Evolutionary conservation across 1,140 invertebrate species (phyloP).

Genomic region (Acyrthosiphon pisum): DNA sequence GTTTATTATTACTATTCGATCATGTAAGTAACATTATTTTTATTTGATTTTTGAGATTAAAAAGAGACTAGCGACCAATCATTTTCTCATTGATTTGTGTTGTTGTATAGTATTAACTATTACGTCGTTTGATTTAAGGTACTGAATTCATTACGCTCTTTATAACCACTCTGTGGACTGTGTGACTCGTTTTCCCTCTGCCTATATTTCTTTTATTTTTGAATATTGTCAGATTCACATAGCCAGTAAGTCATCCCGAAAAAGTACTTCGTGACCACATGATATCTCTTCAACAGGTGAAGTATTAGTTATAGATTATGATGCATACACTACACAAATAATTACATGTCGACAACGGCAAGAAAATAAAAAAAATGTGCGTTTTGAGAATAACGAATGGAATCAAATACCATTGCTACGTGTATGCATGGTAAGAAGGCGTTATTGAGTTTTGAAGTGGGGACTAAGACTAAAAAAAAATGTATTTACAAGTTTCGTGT

Average conservation of each 20-base stretch:
- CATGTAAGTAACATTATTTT: slow-evolving; percentile 9
- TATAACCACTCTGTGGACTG: background rate
- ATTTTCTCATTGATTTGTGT: slow-evolving; percentile 18
- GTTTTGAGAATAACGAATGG: background rate
- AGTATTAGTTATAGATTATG: background rate
- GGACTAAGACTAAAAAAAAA: background rate
- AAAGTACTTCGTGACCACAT: background rate
- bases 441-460: background rate
- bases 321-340: background rate
- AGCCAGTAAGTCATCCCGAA: background rate
- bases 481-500: background rate
- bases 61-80: background rate
- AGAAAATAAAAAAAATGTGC: background rate
- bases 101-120: background rate
- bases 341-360: background rate
- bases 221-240: background rate
- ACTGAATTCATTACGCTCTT: background rate
- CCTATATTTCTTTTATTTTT: background rate
- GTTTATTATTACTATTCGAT: slow-evolving; percentile 23
- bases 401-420: background rate
- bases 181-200: no score
- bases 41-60: slow-evolving; percentile 14
- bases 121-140: background rate
- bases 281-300: background rate
- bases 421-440: background rate